Base-by-base conservation (phyloP, 2,113 vertebrate species). In the Sinocyclocheilus rhinocerous region DNA sequence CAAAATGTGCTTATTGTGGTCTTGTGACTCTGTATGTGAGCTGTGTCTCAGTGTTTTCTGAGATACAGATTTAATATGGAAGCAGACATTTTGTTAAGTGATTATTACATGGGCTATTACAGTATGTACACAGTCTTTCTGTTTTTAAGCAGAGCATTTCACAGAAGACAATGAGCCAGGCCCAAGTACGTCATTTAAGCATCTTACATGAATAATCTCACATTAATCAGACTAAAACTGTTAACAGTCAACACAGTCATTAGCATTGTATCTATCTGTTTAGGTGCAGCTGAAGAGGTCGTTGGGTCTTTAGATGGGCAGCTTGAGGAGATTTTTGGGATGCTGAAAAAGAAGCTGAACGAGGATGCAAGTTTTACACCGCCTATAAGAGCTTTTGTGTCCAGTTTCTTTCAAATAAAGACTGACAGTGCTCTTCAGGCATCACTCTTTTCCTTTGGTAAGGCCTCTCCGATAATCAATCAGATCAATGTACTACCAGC, bases 331-430 rank as follows among this genome's bases (percentile, higher is more conserved):
- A 57, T 84, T 12, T 83, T 84, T 59, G 48, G 81, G 7, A 73
- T 42, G 16, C 69, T 84, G 22, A 84, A 59, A 59, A 73, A 59
- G 20, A 72, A 73, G 26, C 69, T 84, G 11, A 73, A 24, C 0
- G 81, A 72, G 81, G 81, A 84, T 13, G 20, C 81, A 36, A 59
- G 48, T 59, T 84, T 73, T 69, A 84, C 48, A n/a, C 50, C 81
- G 2, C 67, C 81, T 39, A 26, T 84, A 36, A 52, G 69, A 84
- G 50, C 81, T 12, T 84, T 84, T 59, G 81, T 84, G 69, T 73
- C 81, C 5, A 72, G 24, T 59, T 84, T 84, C 81, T 84, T 72
- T 73, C 81, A 84, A 13, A 36, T 84, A n/a, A 84, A 84, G 33
- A 73, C 18, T 24, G 81, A 84, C 52, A 73, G 67, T 39, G 81